Evolutionary conservation across 2,113 vertebrate species (phyloP), one percentile per base, ranked within the genome.

Genomic region (Glaucidium brasilianum): DNA sequence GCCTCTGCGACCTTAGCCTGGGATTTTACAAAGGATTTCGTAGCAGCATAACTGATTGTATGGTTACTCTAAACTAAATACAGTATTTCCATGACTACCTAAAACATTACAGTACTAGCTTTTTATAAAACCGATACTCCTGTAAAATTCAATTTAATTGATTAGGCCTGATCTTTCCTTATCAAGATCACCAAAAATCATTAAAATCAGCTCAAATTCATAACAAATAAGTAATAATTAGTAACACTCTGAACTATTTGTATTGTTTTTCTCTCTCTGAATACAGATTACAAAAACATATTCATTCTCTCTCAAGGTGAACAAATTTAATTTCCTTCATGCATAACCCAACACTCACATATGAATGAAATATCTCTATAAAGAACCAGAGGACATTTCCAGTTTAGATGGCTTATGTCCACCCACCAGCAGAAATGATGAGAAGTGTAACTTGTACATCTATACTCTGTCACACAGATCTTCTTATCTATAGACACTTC

Each of bases 381-480:
- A 82, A 93, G 75, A 91, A 21, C 47, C 35, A 81, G 76, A 69
- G n/a, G 56, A 60, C n/a, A 75, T 23, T 81, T 91, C 77, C 66
- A 78, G 76, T 69, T 88, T 60, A 77, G 68, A 71, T 1, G 6
- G 47, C 43, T 69, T 59, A 53, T 35, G 94, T 94, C 83, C 91
- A 95, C 84, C 89, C 83, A 92, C 76, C 26, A 71, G 23, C 27
- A 94, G 68, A 86, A 96, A 62, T 72, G 8, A 93, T 88, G 59
- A 86, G 92, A 84, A 87, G 64, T 60, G 84, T 73, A 87, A 60
- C 77, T 85, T 89, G 76, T 81, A 94, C 52, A 91, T 85, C 86
- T 80, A 8, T 22, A 52, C 52, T 53, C 56, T 91, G 52, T 95
- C 85, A 96, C 43, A 90, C 52, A 72, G 72, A 91, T 82, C 80